Conservation (phyloP, 2,888 invertebrate species). For the Ctena decussata region DNA sequence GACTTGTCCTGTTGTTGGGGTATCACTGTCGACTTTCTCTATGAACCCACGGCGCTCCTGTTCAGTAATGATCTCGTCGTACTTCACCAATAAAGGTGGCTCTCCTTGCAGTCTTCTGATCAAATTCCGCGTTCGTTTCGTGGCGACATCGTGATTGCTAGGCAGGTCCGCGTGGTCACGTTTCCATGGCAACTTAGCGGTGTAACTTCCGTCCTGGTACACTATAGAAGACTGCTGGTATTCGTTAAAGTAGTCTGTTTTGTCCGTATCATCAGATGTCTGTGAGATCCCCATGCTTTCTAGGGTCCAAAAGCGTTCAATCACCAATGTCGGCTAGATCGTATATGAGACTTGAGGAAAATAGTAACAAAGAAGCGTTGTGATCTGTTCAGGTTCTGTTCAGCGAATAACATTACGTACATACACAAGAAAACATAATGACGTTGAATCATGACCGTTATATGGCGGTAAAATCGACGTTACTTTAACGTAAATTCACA, state of each 20-base stretch:
- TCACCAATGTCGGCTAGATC: too few species aligned
- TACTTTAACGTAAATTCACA: too few species aligned
- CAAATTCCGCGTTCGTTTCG: constrained; percentile 13
- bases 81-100: background rate
- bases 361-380: too few species aligned
- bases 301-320: constrained; percentile 51
- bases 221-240: constrained; percentile 8
- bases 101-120: constrained; percentile 22
- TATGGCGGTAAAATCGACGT: too few species aligned
- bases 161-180: constrained; percentile 12
- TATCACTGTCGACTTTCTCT: constrained; percentile 24
- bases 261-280: background rate
- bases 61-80: constrained; percentile 48
- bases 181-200: constrained; percentile 14
- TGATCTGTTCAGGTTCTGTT: too few species aligned
- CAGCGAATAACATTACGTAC: too few species aligned
- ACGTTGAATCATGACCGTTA: too few species aligned
- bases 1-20: background rate
- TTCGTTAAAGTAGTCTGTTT: background rate
- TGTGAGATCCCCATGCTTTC: constrained; percentile 35
- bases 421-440: too few species aligned
- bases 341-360: too few species aligned
- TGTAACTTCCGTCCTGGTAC: constrained; percentile 11
- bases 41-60: constrained; percentile 47
- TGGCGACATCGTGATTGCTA: constrained; percentile 13